Conservation (phyloP, 2,113 vertebrate species). For the Antigone vipio region DNA sequence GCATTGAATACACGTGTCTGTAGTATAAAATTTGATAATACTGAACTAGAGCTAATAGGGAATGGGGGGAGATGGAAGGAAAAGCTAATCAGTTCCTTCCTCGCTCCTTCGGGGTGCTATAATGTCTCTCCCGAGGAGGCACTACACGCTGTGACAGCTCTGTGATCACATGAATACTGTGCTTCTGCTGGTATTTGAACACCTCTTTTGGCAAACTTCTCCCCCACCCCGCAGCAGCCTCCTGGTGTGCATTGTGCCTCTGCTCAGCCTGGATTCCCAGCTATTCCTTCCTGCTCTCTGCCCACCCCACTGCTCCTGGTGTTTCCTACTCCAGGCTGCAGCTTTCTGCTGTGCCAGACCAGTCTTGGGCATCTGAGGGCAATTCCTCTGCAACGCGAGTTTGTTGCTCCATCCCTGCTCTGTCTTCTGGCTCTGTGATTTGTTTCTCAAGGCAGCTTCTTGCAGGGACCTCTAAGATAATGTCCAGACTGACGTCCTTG, state of each 20-base stretch:
- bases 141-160: background rate
- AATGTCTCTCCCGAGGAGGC: background rate
- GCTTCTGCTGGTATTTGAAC: background rate
- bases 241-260: background rate
- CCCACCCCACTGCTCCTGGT: background rate
- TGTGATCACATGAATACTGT: too few relatives aligned
- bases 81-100: background rate
- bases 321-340: background rate
- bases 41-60: background rate
- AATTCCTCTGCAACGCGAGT: background rate
- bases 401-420: background rate
- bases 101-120: rapidly evolving
- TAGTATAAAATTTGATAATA: background rate
- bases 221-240: background rate
- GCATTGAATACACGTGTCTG: rapidly evolving
- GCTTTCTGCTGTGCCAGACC: background rate
- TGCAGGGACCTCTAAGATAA: background rate
- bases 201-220: background rate
- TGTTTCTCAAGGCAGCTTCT: background rate
- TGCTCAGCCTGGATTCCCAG: background rate
- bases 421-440: background rate
- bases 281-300: background rate
- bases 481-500: background rate
- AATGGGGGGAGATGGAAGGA: background rate
- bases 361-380: background rate